Percentiles rank a stretch among this genome's conserved stretches.
Evolutionary conservation across 1,140 invertebrate species (phyloP).

Genomic region (Sycophila sp.): DNA sequence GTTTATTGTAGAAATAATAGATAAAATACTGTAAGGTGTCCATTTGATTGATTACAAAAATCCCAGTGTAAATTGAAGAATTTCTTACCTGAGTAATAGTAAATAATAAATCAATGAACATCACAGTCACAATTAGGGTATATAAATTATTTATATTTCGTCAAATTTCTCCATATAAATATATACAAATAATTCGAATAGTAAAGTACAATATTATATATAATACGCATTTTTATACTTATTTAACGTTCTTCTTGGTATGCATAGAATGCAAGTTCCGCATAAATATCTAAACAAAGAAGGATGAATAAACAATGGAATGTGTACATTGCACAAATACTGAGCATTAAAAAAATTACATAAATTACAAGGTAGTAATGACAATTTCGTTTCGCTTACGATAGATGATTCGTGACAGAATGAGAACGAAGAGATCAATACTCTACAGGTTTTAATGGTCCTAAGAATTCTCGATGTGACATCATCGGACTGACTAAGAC

Average conservation of each 20-base stretch:
- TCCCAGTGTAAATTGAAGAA: no score
- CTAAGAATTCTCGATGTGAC: constrained; percentile 18
- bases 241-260: constrained; percentile 46
- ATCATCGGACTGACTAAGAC: constrained; percentile 33
- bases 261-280: constrained; percentile 46
- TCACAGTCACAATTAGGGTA: constrained; percentile 47
- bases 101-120: constrained; percentile 21
- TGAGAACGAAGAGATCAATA: constrained; percentile 34
- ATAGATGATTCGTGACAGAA: constrained; percentile 22
- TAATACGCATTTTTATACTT: constrained; percentile 35
- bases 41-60: no score
- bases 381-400: constrained; percentile 17
- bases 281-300: constrained; percentile 48
- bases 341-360: constrained; percentile 47
- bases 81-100: no score
- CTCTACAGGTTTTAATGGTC: constrained; percentile 23
- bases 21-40: no score
- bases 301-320: constrained; percentile 49
- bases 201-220: constrained; percentile 47
- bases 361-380: constrained; percentile 49
- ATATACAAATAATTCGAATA: constrained; percentile 64
- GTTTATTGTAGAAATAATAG: no score
- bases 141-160: constrained; percentile 67
- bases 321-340: constrained; percentile 64
- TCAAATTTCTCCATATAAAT: constrained; percentile 61